Base-by-base conservation (phyloP, 1,140 invertebrate species). In the Diabrotica virgifera region DNA sequence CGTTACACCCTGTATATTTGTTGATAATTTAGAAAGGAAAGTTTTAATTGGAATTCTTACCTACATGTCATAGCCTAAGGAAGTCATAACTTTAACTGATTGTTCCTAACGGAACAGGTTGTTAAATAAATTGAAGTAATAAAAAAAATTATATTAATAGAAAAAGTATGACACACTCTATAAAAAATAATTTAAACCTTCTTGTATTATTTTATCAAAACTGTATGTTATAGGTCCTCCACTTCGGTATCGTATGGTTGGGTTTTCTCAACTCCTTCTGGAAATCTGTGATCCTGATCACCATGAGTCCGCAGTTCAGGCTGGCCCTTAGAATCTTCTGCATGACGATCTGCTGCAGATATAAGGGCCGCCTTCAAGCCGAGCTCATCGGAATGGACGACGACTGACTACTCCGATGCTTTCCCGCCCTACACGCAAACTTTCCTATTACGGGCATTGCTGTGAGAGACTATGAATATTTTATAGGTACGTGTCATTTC, bases 201-300 rank as follows among this genome's bases (percentile, higher is more conserved):
- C 3, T 2, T 46, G 0, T 2, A 46, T 46, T n/a, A 9, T 46
- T 46, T 46, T 46, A 46, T n/a, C 4, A 46, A 10, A 54, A 35
- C 10, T 35, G 24, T 54, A 12, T n/a, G 8, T 54, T 54, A 35
- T 54, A 93, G 63, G 89, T 93, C 80, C 81, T 97, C 62, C 92
- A 96, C 78, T 98, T 98, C 78, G 89, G 88, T 50, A 88, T 96
- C 60, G 90, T 97, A 51, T 98, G 96, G 96, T 82, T 97, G 64
- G 96, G 94, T 5, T 88, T 98, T 69, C 83, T 94, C 62, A 96
- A 96, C 82, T 95, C 93, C 54, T 94, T 95, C 76, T 96, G 93
- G 91, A 98, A 97, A 81, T 90, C 94, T 60, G 80, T 97, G 54
- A 91, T 97, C 68, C 90, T 97, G 74, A 83, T 94, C 62, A 85